Conservation (phyloP, 2,113 vertebrate genomes). For the Lophotis ruficrista region DNA sequence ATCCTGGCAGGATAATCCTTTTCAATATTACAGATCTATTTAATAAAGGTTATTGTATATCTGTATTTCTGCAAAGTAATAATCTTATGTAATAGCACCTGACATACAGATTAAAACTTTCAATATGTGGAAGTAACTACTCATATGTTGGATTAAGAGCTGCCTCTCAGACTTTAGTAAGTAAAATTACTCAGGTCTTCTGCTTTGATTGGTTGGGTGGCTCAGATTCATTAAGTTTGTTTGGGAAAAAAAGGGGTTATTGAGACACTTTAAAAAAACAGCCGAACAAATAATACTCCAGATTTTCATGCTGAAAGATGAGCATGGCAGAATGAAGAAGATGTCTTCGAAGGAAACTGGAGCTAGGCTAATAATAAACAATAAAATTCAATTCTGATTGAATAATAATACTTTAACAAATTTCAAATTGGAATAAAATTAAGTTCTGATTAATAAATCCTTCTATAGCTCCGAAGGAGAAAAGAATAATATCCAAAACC, state of each 20-base stretch:
- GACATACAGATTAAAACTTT: not conserved
- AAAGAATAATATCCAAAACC: not conserved
- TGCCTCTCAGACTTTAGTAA: not conserved
- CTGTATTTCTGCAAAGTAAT: not conserved
- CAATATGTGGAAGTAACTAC: not conserved
- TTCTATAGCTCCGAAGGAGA: not conserved
- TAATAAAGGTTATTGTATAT: not conserved
- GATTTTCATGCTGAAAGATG: not conserved
- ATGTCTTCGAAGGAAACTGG: not conserved
- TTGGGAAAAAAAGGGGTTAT: not conserved
- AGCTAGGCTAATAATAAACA: not conserved
- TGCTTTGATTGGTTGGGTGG: not conserved
- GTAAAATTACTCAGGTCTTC: not conserved
- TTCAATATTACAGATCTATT: not conserved
- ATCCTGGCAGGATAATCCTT: not conserved
- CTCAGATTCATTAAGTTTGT: not conserved
- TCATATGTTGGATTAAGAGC: not conserved
- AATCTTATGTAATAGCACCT: not conserved
- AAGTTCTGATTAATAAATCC: not conserved
- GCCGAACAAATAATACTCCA: not conserved
- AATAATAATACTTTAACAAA: not conserved
- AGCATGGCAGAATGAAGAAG: not conserved
- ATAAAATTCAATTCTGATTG: not conserved
- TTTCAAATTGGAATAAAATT: not conserved
- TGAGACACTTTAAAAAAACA: not conserved